phyloP scores from a whole-genome alignment of 2,113 vertebrate species.

The Brachyistius frenatus region DNA sequence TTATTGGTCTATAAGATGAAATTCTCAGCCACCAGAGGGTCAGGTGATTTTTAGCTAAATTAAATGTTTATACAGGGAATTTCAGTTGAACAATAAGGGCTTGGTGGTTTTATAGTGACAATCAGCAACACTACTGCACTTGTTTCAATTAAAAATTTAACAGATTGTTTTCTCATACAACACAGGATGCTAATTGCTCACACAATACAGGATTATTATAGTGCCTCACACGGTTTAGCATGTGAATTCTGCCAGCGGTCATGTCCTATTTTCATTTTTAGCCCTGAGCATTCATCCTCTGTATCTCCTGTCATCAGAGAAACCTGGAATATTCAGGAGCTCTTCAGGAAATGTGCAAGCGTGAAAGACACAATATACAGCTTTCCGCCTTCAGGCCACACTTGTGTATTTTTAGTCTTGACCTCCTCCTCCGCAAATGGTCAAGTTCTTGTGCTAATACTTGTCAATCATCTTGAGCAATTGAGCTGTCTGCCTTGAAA shows the following conservation, averaged over 20 bases:
- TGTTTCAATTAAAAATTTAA: conserved; percentile 39
- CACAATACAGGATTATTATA: background rate
- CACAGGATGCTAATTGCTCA: background rate
- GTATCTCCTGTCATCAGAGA: conserved; percentile 1
- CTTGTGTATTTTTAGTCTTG: conserved; percentile 25
- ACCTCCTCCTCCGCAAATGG: conserved; percentile 24
- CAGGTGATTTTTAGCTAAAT: conserved; percentile 37
- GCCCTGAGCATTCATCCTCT: background rate
- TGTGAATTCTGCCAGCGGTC: conserved; percentile 10
- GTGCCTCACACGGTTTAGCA: background rate
- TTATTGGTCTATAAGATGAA: conserved; percentile 37
- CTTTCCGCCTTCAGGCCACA: conserved; percentile 16
- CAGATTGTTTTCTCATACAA: conserved; percentile 7
- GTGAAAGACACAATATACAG: background rate
- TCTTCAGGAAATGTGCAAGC: conserved; percentile 13
- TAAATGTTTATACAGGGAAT: conserved; percentile 49
- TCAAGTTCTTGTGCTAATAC: conserved; percentile 17
- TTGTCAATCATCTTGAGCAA: conserved; percentile 42
- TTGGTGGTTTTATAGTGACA: background rate
- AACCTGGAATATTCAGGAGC: conserved; percentile 35
- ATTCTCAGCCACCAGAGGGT: conserved; percentile 9
- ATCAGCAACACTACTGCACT: conserved; percentile 5
- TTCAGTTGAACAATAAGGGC: conserved; percentile 26
- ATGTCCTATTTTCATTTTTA: background rate
- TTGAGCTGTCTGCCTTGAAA: conserved; percentile 40